Base-by-base conservation (phyloP, 2,888 invertebrate genomes). In the Proisotoma minuta region DNA sequence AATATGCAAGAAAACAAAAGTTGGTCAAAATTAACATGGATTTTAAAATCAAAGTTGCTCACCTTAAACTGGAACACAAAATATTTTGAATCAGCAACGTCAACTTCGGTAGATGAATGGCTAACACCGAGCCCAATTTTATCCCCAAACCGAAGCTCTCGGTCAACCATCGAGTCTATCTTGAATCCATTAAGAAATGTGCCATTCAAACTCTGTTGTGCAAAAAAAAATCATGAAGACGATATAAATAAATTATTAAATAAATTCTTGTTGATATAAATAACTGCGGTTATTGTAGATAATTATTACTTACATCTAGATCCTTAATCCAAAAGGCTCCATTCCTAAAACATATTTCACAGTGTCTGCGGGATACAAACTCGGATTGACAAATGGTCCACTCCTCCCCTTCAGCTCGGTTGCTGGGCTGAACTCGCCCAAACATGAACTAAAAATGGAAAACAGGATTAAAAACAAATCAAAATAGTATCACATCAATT, bases 151-250 rank as follows among this genome's bases (percentile, higher is more conserved):
- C 70, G 34, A 0, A 70, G 60, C 28, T 70, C 70, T 20, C 70
- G 34, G 15, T 57, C 64, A 1, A 52, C 27, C 1, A 34, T 20
- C 1, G 29, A n/a, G 3, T 22, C 48, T 2, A 70, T 20, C 26
- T 43, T 61, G 2, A 18, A 27, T 3, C 58, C 63, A 23, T 66
- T 66, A 10, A 70, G 47, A 22, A 50, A 70, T 0, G 70, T 70
- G 22, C 70, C 70, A 34, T 70, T 70, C 10, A 61, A 39, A 20
- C 68, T 66, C 70, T 70, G 49, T 24, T n/a, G n/a, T n/a, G n/a
- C n/a, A n/a, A n/a, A n/a, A n/a, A n/a, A n/a, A n/a, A n/a, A n/a
- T n/a, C n/a, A n/a, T n/a, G n/a, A 60, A 54, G 48, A 54, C 1
- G 57, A 1, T 29, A 15, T 12, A 56, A 26, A 24, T 4, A 53